A percentile compares a stretch with the other conserved stretches of the same genome.
These are phyloP conservation scores for Glareola pratincola DNA, from an alignment of 2,113 vertebrate species.

Conservation along the genomic window DNA sequence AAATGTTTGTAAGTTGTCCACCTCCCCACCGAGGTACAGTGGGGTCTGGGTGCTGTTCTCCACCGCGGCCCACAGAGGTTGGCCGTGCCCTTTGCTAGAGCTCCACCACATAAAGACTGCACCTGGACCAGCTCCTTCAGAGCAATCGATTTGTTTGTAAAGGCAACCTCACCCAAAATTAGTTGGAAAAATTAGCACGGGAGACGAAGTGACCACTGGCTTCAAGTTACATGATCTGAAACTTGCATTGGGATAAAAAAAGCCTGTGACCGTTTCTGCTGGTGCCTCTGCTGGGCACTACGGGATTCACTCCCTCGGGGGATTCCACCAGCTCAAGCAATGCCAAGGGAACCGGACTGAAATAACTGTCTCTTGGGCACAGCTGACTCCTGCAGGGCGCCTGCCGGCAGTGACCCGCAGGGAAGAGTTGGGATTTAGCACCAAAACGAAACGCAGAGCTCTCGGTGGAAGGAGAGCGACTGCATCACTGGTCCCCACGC, in stretches of 20 bases:
- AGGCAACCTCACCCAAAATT: not conserved
- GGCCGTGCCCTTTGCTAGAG: not conserved
- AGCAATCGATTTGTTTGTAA: not conserved
- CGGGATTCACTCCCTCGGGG: not conserved
- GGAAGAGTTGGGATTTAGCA: not conserved
- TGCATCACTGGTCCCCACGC: fast-evolving
- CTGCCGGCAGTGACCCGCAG: not conserved
- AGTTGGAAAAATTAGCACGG: not conserved
- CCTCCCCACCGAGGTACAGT: not conserved
- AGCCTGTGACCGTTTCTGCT: slow-evolving; percentile 9
- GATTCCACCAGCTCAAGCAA: not conserved
- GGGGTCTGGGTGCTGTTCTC: not conserved
- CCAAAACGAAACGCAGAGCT: not conserved
- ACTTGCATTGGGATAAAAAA: slow-evolving; percentile 14
- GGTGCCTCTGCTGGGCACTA: slow-evolving; percentile 7
- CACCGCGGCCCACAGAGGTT: not conserved
- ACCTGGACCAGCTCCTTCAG: no score
- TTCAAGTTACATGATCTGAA: not conserved
- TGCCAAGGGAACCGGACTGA: not conserved
- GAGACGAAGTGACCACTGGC: not conserved
- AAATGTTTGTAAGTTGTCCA: not conserved
- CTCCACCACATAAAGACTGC: not conserved
- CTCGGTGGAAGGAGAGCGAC: not conserved
- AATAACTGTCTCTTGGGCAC: not conserved
- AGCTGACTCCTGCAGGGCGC: not conserved